Base-by-base conservation (phyloP, 2,113 vertebrate species). In the Holacanthus passer region DNA sequence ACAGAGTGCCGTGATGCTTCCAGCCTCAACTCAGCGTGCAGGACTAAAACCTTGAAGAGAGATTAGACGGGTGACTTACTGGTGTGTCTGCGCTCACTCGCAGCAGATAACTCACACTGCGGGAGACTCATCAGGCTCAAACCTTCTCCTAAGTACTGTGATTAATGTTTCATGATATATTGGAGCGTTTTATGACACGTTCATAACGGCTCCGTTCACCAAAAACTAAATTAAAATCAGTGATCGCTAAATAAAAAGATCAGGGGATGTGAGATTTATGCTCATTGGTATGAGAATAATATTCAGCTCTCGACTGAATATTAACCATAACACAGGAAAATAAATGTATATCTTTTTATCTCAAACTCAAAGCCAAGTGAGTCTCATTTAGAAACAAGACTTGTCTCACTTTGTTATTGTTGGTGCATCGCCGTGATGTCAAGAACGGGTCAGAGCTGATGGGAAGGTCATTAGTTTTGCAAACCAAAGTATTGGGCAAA, bases 61-160 rank as follows among this genome's bases (percentile, higher is more conserved):
- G 59, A 76, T 59, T 41, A 80, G 32, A 58, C 35, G 43, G 24
- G 60, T 59, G 59, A 70, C 63, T 73, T 53, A 37, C 45, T 79
- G 75, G 24, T 45, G 31, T 41, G 20, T 7, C 32, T 53, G 62
- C 55, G 29, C 45, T 53, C 65, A 19, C 48, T 41, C 11, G 12
- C 24, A 50, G 50, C 27, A 7, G 5, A 63, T 48, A 59, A 72
- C 35, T 78, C 48, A 50, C 73, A 58, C 66, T 37, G 27, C 39
- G n/a, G 31, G 55, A 67, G 56, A 47, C 29, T 70, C 62, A 53
- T 47, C 64, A 37, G 64, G 32, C 31, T 65, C 24, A 16, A 7
- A 31, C 20, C 20, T 4, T 24, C 10, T 37, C 22, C 0, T 39
- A 52, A 19, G 45, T 7, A 8, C 20, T 20, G 52, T 52, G 9